Percentiles rank a stretch among this genome's conserved stretches.
phyloP scores from a whole-genome alignment of 1,140 invertebrate species.

The Metopolophium dirhodum region DNA sequence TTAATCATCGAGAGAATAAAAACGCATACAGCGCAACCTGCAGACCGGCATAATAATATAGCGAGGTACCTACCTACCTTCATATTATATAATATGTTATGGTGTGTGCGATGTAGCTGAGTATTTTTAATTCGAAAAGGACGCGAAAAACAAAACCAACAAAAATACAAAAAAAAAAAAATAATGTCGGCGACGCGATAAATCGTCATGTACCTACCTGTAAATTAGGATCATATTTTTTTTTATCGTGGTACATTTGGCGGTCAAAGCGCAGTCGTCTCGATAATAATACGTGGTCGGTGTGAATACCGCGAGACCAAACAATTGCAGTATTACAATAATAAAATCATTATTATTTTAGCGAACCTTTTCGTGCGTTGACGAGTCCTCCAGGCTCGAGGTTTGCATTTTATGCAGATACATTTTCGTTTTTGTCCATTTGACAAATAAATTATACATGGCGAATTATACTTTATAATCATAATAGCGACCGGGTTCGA shows the following conservation, averaged over 20 bases:
- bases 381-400: not conserved
- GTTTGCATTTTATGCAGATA: not conserved
- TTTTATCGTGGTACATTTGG: not conserved
- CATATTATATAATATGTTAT: not conserved
- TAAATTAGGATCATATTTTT: not conserved
- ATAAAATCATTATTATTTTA: not conserved
- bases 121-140: not conserved
- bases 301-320: not conserved
- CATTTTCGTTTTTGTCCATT: not conserved
- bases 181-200: not conserved
- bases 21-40: not conserved
- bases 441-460: not conserved
- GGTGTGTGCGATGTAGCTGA: not conserved
- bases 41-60: not conserved
- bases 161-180: not conserved
- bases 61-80: not conserved
- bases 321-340: not conserved
- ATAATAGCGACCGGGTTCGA: not conserved
- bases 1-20: constrained; percentile 12
- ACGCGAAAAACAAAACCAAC: not conserved
- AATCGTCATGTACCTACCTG: not conserved
- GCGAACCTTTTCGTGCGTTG: not conserved
- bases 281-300: not conserved
- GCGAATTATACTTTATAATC: not conserved
- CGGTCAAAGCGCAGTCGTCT: not conserved